Evolutionary conservation across 2,888 invertebrate species (phyloP).

Genomic region (Linnaemya vulpina): DNA sequence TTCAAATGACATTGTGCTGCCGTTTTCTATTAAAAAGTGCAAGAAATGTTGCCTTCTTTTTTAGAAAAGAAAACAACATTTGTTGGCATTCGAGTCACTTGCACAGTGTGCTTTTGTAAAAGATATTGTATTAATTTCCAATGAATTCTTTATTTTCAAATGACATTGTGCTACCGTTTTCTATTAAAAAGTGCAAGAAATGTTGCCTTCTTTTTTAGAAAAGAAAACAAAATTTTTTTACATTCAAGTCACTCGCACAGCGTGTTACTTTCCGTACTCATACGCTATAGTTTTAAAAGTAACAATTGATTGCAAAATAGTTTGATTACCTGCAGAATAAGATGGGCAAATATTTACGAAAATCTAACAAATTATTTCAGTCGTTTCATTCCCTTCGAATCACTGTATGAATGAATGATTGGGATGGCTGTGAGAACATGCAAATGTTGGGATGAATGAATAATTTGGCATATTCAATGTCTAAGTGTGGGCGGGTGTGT

Average conservation of each 20-base stretch:
- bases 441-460: slow-evolving; percentile 17
- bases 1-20: too few species aligned
- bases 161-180: too few species aligned
- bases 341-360: not conserved
- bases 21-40: too few species aligned
- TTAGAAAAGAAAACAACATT: too few species aligned
- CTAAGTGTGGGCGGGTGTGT: not conserved
- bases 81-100: too few species aligned
- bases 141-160: too few species aligned
- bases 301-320: slow-evolving; percentile 10
- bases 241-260: not conserved
- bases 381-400: not conserved
- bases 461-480: slow-evolving; percentile 49
- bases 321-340: slow-evolving; percentile 24
- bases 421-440: not conserved
- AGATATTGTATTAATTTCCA: too few species aligned
- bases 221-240: too few species aligned
- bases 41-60: too few species aligned
- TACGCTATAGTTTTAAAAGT: not conserved
- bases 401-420: not conserved
- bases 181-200: too few species aligned
- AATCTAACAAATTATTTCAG: not conserved
- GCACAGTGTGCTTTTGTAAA: too few species aligned
- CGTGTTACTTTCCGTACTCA: not conserved
- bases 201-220: too few species aligned